Base-by-base conservation (phyloP, 2,888 invertebrate species). In the Uloborus plumipes region DNA sequence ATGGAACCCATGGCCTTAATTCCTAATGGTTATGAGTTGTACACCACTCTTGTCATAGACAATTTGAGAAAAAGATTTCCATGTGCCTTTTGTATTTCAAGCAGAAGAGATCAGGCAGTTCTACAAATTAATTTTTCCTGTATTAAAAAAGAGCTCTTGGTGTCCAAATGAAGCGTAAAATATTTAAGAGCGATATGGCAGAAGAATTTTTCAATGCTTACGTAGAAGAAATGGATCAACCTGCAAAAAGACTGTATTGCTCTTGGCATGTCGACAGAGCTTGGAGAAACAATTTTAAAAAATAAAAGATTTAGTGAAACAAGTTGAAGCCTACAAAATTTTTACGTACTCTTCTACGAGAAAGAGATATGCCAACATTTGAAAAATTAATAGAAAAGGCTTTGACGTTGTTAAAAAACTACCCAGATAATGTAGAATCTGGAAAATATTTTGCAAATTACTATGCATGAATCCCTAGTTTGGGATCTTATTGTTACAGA, bases 161-260 rank as follows among this genome's bases (percentile, higher is more conserved):
- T 7, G 31, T 7, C 7, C 31, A 31, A 31, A 31, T 31, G 7
- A 31, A 31, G 7, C 31, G 4, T 7, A 31, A 31, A 31, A 7
- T 31, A 4, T 31, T 31, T 31, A 31, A 4, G 31, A 31, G 31
- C 31, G 31, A 31, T 7, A 31, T 31, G 31, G 84, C 31, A 11
- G 47, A 78, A 16, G 4, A 58, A 2, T 83, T 73, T 64, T 85
- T 69, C 47, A 78, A 84, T 72, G 83, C 84, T 22, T 85, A 84
- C 84, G 4, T 14, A 7, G 15, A 14, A 51, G 76, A 70, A 1
- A 84, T 82, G 61, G 49, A 9, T 61, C 1, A 20, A 13, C 49
- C 67, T 0, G 31, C 62, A 20, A 53, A n/a, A 15, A 58, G 53
- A 7, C 64, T 84, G 9, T 72, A 72, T 49, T 84, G 78, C 51